Evolutionary conservation across 2,888 invertebrate genomes (phyloP), one percentile per base, ranked within the genome.

Genomic region (Acanthococcus lagerstroemiae): DNA sequence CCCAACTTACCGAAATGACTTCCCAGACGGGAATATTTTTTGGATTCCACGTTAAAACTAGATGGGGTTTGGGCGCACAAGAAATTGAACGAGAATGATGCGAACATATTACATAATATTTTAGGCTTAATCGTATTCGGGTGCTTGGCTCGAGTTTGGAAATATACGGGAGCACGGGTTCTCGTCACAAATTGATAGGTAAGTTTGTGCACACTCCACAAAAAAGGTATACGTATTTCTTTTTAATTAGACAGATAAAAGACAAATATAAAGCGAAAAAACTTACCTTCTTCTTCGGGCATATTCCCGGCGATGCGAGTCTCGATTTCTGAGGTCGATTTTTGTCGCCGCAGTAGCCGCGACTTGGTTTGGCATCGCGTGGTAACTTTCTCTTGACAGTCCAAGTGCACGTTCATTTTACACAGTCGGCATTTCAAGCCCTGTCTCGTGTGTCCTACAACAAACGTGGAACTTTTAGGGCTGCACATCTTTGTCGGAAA

Each of bases 381-480:
- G 68, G 85, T 84, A 12, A 89, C 85, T 77, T 89, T 85, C 69
- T 78, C 80, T 70, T 81, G 80, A 78, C 94, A 94, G 76, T 93
- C 92, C 52, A 87, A 83, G 78, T 94, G 94, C 65, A 90, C 87
- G 77, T 93, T 94, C 79, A 89, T 84, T 78, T 93, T 94, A 78
- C 94, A 94, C 70, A 91, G 82, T 66, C 91, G 84, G 76, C 94
- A 94, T 70, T 90, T 86, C 66, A 94, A 78, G 17, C 94, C 94
- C 78, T 94, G 94, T 55, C 90, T 82, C 61, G 92, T 90, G 78
- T 94, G 94, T 67, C 94, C 93, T 90, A 75, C 48, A 74, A 73
- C 22, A 50, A 19, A 0, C 21, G 9, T 25, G 27, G 1, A n/a
- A n/a, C n/a, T n/a, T n/a, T n/a, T n/a, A n/a, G n/a, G n/a, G n/a